phyloP scores from a whole-genome alignment of 1,140 invertebrate genomes.

The Hylaeus volcanicus region DNA sequence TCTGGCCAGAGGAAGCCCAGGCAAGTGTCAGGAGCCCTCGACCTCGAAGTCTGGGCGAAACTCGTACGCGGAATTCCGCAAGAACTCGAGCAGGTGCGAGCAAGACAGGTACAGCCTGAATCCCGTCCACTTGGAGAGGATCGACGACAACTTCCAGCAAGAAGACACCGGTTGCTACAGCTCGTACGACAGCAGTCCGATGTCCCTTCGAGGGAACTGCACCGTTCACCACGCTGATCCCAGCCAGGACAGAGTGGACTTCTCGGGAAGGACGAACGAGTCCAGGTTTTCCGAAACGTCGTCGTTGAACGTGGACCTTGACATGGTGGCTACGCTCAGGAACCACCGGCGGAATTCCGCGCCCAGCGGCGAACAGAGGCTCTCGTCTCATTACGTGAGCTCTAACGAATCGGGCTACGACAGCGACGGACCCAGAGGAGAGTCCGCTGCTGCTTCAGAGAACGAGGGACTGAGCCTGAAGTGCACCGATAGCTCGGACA shows the following conservation, averaged over 20 bases:
- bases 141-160: slow-evolving; percentile 68
- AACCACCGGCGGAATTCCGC: slow-evolving; percentile 74
- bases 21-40: slow-evolving; percentile 61
- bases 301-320: slow-evolving; percentile 63
- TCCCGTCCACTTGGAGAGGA: slow-evolving; percentile 68
- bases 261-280: slow-evolving; percentile 50
- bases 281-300: slow-evolving; percentile 66
- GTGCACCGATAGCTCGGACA: slow-evolving; percentile 76
- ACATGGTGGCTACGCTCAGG: slow-evolving; percentile 69
- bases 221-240: slow-evolving; percentile 18
- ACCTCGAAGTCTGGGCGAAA: slow-evolving; percentile 57
- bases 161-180: slow-evolving; percentile 58
- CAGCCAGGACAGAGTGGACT: slow-evolving; percentile 48
- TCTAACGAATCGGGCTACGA: slow-evolving; percentile 92
- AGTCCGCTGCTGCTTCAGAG: slow-evolving; percentile 73
- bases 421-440: slow-evolving; percentile 84
- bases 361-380: slow-evolving; percentile 74
- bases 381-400: slow-evolving; percentile 85
- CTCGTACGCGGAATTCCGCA: slow-evolving; percentile 70
- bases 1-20: slow-evolving; percentile 1
- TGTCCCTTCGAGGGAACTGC: slow-evolving; percentile 45
- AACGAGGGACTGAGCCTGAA: slow-evolving; percentile 73
- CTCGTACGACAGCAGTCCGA: slow-evolving; percentile 53
- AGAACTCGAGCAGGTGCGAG: slow-evolving; percentile 63
- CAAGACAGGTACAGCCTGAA: slow-evolving; percentile 73